phyloP scores from a whole-genome alignment of 2,797 vertebrate genomes.

The Paguma larvata region DNA sequence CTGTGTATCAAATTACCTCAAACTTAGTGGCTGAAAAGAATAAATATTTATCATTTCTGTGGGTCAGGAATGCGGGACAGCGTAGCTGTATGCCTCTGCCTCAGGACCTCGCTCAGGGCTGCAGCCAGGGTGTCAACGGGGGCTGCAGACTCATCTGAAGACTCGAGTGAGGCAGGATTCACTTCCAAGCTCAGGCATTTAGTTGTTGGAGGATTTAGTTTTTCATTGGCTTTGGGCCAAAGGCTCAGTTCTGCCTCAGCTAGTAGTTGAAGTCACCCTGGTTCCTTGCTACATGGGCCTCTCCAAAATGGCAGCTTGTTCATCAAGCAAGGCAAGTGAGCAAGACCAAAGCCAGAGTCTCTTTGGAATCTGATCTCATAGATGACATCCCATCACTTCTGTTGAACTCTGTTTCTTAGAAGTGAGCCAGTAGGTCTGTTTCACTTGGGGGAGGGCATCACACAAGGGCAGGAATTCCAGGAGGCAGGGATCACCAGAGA shows the following conservation, averaged over 20 bases:
- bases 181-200: not conserved
- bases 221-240: not conserved
- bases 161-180: fast-evolving
- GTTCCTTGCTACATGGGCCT: not conserved
- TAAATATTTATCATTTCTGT: not conserved
- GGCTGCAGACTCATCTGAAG: not conserved
- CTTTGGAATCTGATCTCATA: not conserved
- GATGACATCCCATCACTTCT: not conserved
- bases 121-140: not conserved
- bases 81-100: not conserved
- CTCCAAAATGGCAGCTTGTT: not conserved
- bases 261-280: not conserved
- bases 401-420: not conserved
- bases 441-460: not conserved
- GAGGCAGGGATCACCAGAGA: not conserved
- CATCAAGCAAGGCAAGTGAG: fast-evolving
- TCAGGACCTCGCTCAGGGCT: fast-evolving
- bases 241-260: not conserved
- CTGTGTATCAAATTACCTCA: not conserved
- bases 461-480: not conserved
- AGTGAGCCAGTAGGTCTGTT: not conserved
- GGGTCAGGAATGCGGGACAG: not conserved
- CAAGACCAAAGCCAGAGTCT: not conserved
- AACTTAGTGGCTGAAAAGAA: not conserved
- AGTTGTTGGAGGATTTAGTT: no score